Evolutionary conservation across 2,888 invertebrate genomes (phyloP).

Genomic region (Lathronympha strigana): DNA sequence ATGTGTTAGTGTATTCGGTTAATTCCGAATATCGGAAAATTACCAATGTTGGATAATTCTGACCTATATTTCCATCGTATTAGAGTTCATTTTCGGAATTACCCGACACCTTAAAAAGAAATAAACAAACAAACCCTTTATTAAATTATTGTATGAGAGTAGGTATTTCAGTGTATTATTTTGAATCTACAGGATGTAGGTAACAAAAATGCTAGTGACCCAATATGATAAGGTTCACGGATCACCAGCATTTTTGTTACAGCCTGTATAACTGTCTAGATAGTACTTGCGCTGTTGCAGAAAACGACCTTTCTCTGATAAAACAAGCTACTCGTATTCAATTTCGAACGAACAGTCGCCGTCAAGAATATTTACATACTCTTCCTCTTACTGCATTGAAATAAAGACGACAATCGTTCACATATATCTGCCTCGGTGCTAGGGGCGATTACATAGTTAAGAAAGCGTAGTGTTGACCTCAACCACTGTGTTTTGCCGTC

Average conservation of each 20-base stretch:
- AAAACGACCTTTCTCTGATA: conserved; percentile 43
- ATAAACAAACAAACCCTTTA: too few relatives aligned
- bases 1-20: too few relatives aligned
- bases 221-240: background rate
- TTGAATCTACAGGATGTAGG: too few relatives aligned
- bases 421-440: conserved; percentile 48
- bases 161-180: too few relatives aligned
- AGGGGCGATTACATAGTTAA: conserved; percentile 53
- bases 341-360: conserved; percentile 44
- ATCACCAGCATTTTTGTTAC: background rate
- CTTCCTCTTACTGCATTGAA: background rate
- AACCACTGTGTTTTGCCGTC: conserved; percentile 25
- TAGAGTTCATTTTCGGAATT: too few relatives aligned
- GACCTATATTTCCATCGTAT: too few relatives aligned
- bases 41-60: too few relatives aligned
- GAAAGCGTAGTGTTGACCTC: conserved; percentile 66
- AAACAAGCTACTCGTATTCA: conserved; percentile 52
- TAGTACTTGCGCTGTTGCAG: background rate
- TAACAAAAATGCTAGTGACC: too few relatives aligned
- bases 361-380: background rate
- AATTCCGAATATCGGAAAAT: too few relatives aligned
- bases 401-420: conserved; percentile 13
- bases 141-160: too few relatives aligned
- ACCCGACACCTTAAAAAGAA: too few relatives aligned
- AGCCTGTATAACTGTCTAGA: too few relatives aligned